Evolutionary conservation across 2,888 invertebrate species (phyloP), one percentile per base, ranked within the genome.

Genomic region (Neria commutata): DNA sequence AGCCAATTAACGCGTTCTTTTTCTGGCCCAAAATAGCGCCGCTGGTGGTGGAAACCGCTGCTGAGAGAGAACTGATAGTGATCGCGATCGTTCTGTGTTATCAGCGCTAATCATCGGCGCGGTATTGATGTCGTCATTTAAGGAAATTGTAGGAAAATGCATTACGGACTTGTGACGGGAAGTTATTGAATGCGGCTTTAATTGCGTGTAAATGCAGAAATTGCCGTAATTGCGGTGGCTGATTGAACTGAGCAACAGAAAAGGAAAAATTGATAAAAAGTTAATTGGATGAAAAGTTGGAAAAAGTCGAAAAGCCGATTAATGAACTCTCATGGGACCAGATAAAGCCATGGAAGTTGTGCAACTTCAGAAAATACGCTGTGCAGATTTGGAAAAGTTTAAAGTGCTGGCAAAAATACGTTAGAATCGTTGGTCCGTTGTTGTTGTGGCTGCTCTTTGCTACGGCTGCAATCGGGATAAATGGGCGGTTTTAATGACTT

Each of bases 161-260:
- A 64, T 59, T 59, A 53, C n/a, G n/a, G 40, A 19, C 64, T 73
- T 67, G 69, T 65, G 67, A 67, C 62, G 65, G 69, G 70, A 67
- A 71, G 69, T 64, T 67, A 69, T 71, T 68, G 63, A 70, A 66
- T 75, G 75, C 63, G 74, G 75, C 72, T 75, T 70, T 72, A 73
- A 77, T 75, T 76, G 74, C 68, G 68, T 69, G 65, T 63, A 62
- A 66, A 64, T 65, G 21, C 33, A 19, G 6, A 6, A 24, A n/a
- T 48, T 40, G 14, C 34, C 3, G 37, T 2, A 16, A n/a, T n/a
- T n/a, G 46, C n/a, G 25, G 14, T 24, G 21, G 23, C 23, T 48
- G 45, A 4, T 46, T 25, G 29, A 37, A 26, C 34, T 34, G 29
- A 26, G 45, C 23, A 49, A 54, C 54, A 49, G 48, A 50, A 45